Conservation (phyloP, 2,888 invertebrate species). For the Eupeodes latifasciatus region DNA sequence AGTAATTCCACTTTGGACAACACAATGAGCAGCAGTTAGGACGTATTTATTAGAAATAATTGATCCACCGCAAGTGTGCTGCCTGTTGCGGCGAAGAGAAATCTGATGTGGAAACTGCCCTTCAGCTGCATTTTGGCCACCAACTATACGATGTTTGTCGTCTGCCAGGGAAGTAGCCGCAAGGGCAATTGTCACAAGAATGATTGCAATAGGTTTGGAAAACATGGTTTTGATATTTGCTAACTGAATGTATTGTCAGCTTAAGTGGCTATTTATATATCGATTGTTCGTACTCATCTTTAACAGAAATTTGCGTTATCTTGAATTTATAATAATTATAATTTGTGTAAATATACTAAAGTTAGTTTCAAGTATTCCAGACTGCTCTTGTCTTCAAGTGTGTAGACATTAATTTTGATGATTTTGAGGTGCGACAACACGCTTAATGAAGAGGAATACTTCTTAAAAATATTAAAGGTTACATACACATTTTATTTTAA, state of each 20-base stretch:
- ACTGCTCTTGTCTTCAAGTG: slow-evolving; percentile 47
- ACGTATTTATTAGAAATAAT: slow-evolving; percentile 79
- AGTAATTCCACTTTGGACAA: slow-evolving; percentile 76
- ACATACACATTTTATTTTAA: neutral
- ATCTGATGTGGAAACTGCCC: slow-evolving; percentile 83
- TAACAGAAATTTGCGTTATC: neutral
- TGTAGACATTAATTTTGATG: neutral
- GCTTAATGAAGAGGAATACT: neutral
- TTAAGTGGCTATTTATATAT: slow-evolving; percentile 55
- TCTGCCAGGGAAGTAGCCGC: slow-evolving; percentile 21
- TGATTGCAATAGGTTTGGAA: slow-evolving; percentile 24
- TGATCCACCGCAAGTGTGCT: slow-evolving; percentile 81
- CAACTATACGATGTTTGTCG: slow-evolving; percentile 79
- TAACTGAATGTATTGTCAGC: slow-evolving; percentile 24
- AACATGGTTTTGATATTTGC: slow-evolving; percentile 30
- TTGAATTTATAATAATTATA: neutral
- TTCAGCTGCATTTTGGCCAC: slow-evolving; percentile 80
- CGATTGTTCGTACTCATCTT: neutral
- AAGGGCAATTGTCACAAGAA: slow-evolving; percentile 28
- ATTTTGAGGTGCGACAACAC: slow-evolving; percentile 4
- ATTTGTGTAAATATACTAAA: slow-evolving; percentile 30
- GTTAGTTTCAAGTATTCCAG: slow-evolving; percentile 35
- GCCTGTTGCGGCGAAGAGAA: slow-evolving; percentile 79
- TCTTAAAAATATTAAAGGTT: neutral
- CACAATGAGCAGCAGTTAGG: slow-evolving; percentile 83